Evolutionary conservation across 2,797 vertebrate species (phyloP).

Genomic region (Tiaroga cobitis): DNA sequence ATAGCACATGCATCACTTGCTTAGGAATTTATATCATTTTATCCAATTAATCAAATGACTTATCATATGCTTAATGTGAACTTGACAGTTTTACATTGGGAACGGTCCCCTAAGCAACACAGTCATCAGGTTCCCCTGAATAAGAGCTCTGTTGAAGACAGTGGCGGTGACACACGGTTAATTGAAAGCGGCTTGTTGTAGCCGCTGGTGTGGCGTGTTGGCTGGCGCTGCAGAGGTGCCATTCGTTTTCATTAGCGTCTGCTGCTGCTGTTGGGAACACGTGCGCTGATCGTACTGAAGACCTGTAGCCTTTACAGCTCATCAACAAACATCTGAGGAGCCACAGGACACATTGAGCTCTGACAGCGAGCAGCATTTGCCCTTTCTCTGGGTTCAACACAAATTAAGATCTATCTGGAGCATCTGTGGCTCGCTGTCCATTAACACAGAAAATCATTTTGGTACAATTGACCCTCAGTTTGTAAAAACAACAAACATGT

Average conservation of each 20-base stretch:
- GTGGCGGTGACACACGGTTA: slow-evolving; percentile 34
- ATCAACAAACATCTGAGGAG: slow-evolving; percentile 5
- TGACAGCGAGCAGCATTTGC: not conserved
- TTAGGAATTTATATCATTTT: slow-evolving; percentile 1
- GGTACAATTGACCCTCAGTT: not conserved
- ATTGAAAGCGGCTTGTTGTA: slow-evolving; percentile 56
- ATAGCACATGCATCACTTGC: slow-evolving; percentile 21
- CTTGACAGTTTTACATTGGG: slow-evolving; percentile 28
- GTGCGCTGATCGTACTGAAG: slow-evolving; percentile 11
- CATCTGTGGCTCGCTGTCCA: not conserved
- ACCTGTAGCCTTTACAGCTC: slow-evolving; percentile 17
- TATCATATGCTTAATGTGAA: slow-evolving; percentile 26
- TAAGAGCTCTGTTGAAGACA: slow-evolving; percentile 29
- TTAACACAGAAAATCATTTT: slow-evolving; percentile 17
- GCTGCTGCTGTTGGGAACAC: slow-evolving; percentile 17
- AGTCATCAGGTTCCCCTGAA: slow-evolving; percentile 38
- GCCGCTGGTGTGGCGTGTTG: slow-evolving; percentile 44
- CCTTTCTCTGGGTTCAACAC: slow-evolving; percentile 15
- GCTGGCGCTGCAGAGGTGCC: slow-evolving; percentile 15
- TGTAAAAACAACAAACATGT: not conserved
- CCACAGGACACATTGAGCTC: slow-evolving; percentile 9
- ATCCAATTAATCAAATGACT: slow-evolving; percentile 48
- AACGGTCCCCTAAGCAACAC: slow-evolving; percentile 28
- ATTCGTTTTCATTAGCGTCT: slow-evolving; percentile 53
- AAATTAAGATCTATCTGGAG: slow-evolving; percentile 5